phyloP scores from a whole-genome alignment of 2,888 invertebrate species.

The Kryphioiulus occultus region DNA sequence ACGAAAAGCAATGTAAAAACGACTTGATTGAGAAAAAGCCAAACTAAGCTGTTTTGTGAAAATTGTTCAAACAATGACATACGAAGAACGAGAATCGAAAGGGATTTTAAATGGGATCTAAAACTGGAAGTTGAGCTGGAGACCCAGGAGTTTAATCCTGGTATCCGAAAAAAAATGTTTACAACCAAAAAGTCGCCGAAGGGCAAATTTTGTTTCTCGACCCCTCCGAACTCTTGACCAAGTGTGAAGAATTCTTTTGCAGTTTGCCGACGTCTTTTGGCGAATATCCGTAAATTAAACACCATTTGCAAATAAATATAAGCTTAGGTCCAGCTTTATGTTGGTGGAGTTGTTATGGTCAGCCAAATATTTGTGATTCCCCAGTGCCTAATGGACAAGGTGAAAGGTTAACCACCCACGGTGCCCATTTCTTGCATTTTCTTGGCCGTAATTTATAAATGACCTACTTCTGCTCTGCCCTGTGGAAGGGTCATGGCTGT shows the following conservation, averaged over 20 bases:
- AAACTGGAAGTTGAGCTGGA: too few species aligned
- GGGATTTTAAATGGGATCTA: too few species aligned
- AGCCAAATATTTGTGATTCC: constrained; percentile 4
- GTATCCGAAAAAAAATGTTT: constrained; percentile 20
- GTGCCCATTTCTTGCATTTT: neutral
- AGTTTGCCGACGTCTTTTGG: neutral
- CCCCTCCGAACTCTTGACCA: neutral
- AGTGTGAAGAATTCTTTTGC: neutral
- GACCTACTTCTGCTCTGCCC: constrained; percentile 33
- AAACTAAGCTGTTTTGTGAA: too few species aligned
- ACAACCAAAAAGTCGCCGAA: too few species aligned
- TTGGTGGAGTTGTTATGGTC: neutral
- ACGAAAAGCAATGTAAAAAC: too few species aligned
- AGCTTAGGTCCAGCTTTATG: neutral
- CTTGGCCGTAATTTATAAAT: constrained; percentile 18
- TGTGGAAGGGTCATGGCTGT: neutral
- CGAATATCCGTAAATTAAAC: constrained; percentile 28
- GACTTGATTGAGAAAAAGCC: too few species aligned
- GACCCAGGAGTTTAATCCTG: neutral
- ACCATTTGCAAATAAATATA: neutral
- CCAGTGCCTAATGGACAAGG: neutral
- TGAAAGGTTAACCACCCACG: constrained; percentile 30
- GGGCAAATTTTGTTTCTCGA: neutral
- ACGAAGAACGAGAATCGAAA: too few species aligned
- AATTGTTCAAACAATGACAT: too few species aligned